These are phyloP conservation scores for Ranitomeya variabilis DNA, from an alignment of 2,113 vertebrate species.

Conservation along the genomic window DNA sequence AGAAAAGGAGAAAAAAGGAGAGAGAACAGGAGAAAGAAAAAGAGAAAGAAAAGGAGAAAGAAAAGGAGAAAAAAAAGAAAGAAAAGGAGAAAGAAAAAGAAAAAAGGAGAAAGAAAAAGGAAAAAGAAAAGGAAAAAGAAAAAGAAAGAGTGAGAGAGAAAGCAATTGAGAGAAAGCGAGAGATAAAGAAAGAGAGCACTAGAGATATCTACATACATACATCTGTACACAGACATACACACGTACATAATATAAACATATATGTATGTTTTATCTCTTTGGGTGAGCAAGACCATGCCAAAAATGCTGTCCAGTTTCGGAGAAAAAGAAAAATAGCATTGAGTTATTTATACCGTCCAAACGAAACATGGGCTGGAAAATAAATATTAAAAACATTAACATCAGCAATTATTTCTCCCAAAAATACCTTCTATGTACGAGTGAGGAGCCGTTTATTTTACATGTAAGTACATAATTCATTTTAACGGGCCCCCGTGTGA, in stretches of 20 bases:
- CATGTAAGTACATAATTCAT: conserved; percentile 34
- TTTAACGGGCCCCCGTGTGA: conserved; percentile 31
- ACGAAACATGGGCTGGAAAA: conserved; percentile 17
- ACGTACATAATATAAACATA: not conserved
- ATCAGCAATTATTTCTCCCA: conserved; percentile 36
- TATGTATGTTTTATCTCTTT: not conserved
- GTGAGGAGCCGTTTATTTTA: conserved; percentile 39
- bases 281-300: not conserved
- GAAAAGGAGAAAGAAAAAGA: too few relatives aligned
- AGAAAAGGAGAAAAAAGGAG: too few relatives aligned
- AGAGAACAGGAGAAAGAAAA: too few relatives aligned
- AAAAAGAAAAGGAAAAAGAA: too few relatives aligned
- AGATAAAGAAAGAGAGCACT: too few relatives aligned
- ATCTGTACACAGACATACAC: too few relatives aligned
- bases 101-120: too few relatives aligned
- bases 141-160: too few relatives aligned
- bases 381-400: conserved; percentile 37
- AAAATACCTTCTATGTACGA: conserved; percentile 41
- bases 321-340: conserved; percentile 11
- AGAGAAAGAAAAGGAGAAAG: too few relatives aligned
- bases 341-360: conserved; percentile 21
- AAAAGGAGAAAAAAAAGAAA: too few relatives aligned
- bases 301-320: not conserved
- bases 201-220: too few relatives aligned
- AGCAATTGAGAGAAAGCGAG: too few relatives aligned